Evolutionary conservation across 2,888 invertebrate genomes (phyloP).

Genomic region (Heliothis peltigera): DNA sequence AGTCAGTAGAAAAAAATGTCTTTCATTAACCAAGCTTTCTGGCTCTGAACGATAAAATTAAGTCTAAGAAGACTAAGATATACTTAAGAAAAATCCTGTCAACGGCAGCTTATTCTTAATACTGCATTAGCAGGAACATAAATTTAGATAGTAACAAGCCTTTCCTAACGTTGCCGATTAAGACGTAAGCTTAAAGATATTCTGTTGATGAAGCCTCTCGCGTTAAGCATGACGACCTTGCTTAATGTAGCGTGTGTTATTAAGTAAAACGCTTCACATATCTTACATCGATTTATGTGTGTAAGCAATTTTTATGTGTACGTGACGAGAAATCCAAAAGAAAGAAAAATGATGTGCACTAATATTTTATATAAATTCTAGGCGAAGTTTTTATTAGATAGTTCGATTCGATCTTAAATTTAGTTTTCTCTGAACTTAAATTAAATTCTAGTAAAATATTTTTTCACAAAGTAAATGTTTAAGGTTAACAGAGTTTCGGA

Average conservation of each 20-base stretch:
- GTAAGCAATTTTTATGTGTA: conserved; percentile 38
- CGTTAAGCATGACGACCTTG: conserved; percentile 52
- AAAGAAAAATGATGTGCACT: conserved; percentile 13
- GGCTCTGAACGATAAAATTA: too few species aligned
- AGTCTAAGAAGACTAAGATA: too few species aligned
- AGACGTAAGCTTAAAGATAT: conserved; percentile 52
- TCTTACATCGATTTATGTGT: conserved; percentile 52
- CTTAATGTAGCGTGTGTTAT: conserved; percentile 61
- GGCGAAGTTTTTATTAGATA: conserved; percentile 25
- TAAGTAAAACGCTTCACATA: conserved; percentile 54
- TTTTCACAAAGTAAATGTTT: conserved; percentile 1
- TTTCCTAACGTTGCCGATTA: conserved; percentile 43
- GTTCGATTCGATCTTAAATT: conserved; percentile 9
- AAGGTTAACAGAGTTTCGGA: background rate
- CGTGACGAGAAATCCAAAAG: conserved; percentile 25
- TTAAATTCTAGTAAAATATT: conserved; percentile 1
- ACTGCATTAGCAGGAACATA: too few species aligned
- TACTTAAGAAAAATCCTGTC: too few species aligned
- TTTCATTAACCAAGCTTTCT: too few species aligned
- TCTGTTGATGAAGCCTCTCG: conserved; percentile 52
- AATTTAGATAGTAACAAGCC: conserved; percentile 23
- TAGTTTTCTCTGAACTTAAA: conserved; percentile 29
- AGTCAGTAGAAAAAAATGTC: too few species aligned
- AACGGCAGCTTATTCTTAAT: too few species aligned
- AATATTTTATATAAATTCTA: conserved; percentile 21